Evolutionary conservation across 1,140 invertebrate genomes (phyloP).

Genomic region (Apis florea): DNA sequence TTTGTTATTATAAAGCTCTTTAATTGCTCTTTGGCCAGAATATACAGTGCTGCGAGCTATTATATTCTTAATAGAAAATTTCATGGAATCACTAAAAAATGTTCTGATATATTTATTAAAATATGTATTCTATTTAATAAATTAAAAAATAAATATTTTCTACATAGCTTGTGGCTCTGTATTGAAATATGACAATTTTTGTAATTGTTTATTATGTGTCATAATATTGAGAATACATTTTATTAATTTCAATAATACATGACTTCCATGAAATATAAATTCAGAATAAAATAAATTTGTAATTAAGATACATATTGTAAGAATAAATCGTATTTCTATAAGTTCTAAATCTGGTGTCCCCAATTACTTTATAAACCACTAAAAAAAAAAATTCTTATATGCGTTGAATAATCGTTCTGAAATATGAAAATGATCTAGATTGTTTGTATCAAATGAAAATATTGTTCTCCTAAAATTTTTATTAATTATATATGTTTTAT

Average conservation of each 20-base stretch:
- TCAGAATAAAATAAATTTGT: slow-evolving; percentile 66
- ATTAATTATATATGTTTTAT: neutral
- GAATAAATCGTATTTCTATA: slow-evolving; percentile 76
- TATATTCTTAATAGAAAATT: slow-evolving; percentile 22
- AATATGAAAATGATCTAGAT: slow-evolving; percentile 62
- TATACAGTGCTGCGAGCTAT: slow-evolving; percentile 65
- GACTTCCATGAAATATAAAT: slow-evolving; percentile 50
- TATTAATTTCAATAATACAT: slow-evolving; percentile 44
- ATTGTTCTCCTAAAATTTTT: slow-evolving; percentile 16
- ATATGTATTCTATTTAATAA: slow-evolving; percentile 14
- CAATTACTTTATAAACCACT: slow-evolving; percentile 46
- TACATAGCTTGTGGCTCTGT: slow-evolving; percentile 61
- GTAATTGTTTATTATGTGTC: slow-evolving; percentile 48
- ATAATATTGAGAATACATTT: slow-evolving; percentile 38
- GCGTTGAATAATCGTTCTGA: slow-evolving; percentile 62
- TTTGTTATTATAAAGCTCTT: slow-evolving; percentile 41
- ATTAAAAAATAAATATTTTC: slow-evolving; percentile 7
- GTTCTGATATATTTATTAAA: neutral
- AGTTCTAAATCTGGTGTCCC: slow-evolving; percentile 65
- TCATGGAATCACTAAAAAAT: neutral
- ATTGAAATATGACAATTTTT: slow-evolving; percentile 43
- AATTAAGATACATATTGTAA: slow-evolving; percentile 71
- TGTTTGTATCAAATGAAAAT: slow-evolving; percentile 24
- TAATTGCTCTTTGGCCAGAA: slow-evolving; percentile 51
- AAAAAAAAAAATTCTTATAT: slow-evolving; percentile 19